Evolutionary conservation across 2,888 invertebrate species (phyloP).

Genomic region (Ornithoptera priamus): DNA sequence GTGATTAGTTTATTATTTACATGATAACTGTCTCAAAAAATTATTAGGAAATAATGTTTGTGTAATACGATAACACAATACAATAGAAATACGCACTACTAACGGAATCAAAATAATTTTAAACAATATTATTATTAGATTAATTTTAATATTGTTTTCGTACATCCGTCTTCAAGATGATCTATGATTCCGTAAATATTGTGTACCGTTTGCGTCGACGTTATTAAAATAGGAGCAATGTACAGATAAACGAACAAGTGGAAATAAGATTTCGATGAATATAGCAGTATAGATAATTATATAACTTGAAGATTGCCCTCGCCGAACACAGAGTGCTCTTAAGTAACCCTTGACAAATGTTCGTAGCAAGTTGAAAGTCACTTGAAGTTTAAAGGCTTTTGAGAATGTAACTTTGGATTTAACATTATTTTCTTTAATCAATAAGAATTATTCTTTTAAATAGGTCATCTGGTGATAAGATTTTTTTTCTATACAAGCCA

Average conservation of each 20-base stretch:
- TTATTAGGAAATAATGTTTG: no score
- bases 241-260: neutral
- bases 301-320: neutral
- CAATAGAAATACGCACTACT: no score
- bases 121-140: no score
- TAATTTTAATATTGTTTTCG: no score
- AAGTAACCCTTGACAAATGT: neutral
- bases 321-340: neutral
- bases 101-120: no score
- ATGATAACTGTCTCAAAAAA: no score
- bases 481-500: no score
- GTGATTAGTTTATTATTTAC: no score
- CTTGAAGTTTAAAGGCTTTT: neutral
- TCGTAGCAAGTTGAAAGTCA: neutral
- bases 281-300: neutral
- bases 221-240: neutral
- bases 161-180: no score
- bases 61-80: no score
- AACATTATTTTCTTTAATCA: neutral
- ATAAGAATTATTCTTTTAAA: no score
- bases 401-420: neutral
- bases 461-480: no score
- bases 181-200: neutral
- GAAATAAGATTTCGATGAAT: constrained; percentile 1
- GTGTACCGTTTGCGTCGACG: neutral